Percentiles rank a stretch among this genome's conserved stretches.
These are phyloP conservation scores for Percopsis transmontana DNA, from an alignment of 2,113 vertebrate genomes.

Conservation along the genomic window DNA sequence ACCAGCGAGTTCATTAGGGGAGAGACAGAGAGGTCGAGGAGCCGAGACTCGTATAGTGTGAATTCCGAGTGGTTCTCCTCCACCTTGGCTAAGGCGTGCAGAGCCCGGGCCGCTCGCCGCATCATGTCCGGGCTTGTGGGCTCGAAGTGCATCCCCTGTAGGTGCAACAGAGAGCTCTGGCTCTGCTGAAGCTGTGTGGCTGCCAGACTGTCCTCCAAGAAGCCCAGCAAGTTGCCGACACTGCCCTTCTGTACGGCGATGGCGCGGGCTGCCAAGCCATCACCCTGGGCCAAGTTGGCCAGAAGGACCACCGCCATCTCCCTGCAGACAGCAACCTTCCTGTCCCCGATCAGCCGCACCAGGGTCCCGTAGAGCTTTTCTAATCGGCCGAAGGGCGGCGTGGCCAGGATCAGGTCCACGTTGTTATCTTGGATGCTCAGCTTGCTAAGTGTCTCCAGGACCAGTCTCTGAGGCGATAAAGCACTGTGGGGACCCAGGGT, in stretches of 20 bases:
- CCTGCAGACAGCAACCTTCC: slow-evolving; percentile 96
- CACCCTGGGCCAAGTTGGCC: slow-evolving; percentile 98
- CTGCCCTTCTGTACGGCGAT: slow-evolving; percentile 97
- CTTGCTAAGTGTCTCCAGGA: slow-evolving; percentile 98
- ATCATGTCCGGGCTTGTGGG: slow-evolving; percentile 99
- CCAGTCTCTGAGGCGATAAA: slow-evolving; percentile 98
- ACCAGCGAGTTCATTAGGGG: slow-evolving; percentile 99
- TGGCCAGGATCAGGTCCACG: slow-evolving; percentile 98
- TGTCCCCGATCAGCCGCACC: slow-evolving; percentile 95
- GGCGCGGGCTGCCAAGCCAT: slow-evolving; percentile 93
- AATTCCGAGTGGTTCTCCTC: slow-evolving; percentile 99
- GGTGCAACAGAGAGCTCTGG: slow-evolving; percentile 92
- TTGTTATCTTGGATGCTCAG: slow-evolving; percentile 99
- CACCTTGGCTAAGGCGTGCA: slow-evolving; percentile 97
- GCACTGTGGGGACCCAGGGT: slow-evolving; percentile 91
- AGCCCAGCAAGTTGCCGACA: slow-evolving; percentile 95
- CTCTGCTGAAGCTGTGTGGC: slow-evolving; percentile 98
- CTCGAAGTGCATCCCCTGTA: slow-evolving; percentile 95
- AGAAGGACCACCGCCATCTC: slow-evolving; percentile 99
- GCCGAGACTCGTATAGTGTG: slow-evolving; percentile 98
- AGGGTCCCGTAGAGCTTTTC: slow-evolving; percentile 97
- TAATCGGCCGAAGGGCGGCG: slow-evolving; percentile 92
- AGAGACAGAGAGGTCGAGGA: slow-evolving; percentile 98
- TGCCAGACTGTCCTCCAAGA: slow-evolving; percentile 97
- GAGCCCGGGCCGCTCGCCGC: slow-evolving; percentile 93